Conservation (phyloP, 2,113 vertebrate genomes). For the Salminus brasiliensis region DNA sequence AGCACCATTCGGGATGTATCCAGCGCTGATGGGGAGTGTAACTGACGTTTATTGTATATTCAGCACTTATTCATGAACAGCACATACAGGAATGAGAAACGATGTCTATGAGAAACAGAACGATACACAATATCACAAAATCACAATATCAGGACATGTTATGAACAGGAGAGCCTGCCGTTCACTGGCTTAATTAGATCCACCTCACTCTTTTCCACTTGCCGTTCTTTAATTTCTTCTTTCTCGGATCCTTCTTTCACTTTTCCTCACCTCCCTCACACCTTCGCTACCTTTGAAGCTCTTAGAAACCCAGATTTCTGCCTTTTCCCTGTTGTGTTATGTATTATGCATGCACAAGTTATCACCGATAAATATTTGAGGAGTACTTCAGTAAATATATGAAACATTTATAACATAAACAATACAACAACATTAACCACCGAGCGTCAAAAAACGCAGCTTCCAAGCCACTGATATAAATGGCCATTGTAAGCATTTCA, state of each 20-base stretch:
- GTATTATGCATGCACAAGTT: slow-evolving; percentile 6
- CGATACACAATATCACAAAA: slow-evolving; percentile 36
- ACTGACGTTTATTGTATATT: slow-evolving; percentile 46
- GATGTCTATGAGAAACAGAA: slow-evolving; percentile 36
- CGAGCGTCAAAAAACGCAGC: slow-evolving; percentile 7
- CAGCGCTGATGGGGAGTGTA: slow-evolving; percentile 45
- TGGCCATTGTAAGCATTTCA: neutral
- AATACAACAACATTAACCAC: slow-evolving; percentile 23
- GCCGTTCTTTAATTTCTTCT: neutral
- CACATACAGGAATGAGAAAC: slow-evolving; percentile 30
- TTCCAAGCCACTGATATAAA: slow-evolving; percentile 28
- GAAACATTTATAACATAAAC: too few species aligned
- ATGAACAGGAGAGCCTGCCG: slow-evolving; percentile 11
- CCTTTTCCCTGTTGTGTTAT: neutral
- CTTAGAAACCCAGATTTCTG: neutral
- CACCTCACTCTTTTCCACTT: neutral
- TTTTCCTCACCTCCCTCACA: slow-evolving; percentile 31
- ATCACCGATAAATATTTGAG: slow-evolving; percentile 7
- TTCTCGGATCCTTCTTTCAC: neutral
- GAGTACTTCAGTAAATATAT: slow-evolving; percentile 29
- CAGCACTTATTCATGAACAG: slow-evolving; percentile 47
- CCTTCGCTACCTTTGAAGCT: slow-evolving; percentile 29
- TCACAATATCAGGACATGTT: slow-evolving; percentile 34
- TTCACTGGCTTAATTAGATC: slow-evolving; percentile 7
- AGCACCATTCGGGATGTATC: slow-evolving; percentile 54